These are phyloP conservation scores for Cephus pygmeus DNA, from an alignment of 2,888 invertebrate species.

Conservation along the genomic window DNA sequence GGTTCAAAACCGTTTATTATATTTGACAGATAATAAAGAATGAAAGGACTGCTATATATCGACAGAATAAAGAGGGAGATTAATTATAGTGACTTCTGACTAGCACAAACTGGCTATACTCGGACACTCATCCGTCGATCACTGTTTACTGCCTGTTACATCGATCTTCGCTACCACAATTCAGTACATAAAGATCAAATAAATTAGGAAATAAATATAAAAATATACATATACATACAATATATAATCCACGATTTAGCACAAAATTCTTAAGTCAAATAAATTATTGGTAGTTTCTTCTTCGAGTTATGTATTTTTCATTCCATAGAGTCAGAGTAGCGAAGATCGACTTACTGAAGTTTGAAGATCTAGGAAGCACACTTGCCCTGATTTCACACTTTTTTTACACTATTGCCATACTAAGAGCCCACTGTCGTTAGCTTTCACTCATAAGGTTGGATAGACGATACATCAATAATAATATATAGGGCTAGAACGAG, in stretches of 20 bases:
- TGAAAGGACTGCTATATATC: slow-evolving; percentile 22
- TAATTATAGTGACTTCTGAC: slow-evolving; percentile 40
- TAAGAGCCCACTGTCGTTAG: neutral
- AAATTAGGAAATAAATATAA: slow-evolving; percentile 15
- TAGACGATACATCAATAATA: slow-evolving; percentile 15
- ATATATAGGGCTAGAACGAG: neutral
- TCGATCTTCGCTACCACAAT: slow-evolving; percentile 3
- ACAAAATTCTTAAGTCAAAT: slow-evolving; percentile 14
- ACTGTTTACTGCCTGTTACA: slow-evolving; percentile 8
- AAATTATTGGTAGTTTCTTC: neutral
- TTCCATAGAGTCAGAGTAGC: neutral
- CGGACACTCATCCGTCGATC: slow-evolving; percentile 17
- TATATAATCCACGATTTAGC: slow-evolving; percentile 26
- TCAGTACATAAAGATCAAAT: neutral
- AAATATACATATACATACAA: slow-evolving; percentile 13
- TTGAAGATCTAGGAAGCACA: neutral
- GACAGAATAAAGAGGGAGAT: slow-evolving; percentile 17
- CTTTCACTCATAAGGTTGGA: slow-evolving; percentile 18
- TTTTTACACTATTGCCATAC: neutral
- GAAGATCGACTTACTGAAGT: neutral
- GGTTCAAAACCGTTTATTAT: slow-evolving; percentile 21
- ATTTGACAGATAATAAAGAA: slow-evolving; percentile 11
- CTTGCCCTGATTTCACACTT: neutral
- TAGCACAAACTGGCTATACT: slow-evolving; percentile 48
- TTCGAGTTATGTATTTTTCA: slow-evolving; percentile 1